Evolutionary conservation across 2,797 vertebrate species (phyloP).

Genomic region (Cichlasoma orientale): DNA sequence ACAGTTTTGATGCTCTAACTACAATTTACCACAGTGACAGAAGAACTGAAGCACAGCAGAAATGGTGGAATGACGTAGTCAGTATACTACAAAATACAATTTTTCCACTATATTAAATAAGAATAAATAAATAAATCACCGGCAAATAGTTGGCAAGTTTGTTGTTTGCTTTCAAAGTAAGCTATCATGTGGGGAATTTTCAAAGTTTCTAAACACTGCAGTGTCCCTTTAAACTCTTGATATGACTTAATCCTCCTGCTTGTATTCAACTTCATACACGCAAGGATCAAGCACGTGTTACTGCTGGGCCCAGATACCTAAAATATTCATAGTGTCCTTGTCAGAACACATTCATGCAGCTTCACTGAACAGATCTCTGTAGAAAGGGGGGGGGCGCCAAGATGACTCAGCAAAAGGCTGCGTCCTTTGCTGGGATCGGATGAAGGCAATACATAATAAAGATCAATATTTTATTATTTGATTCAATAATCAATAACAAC

Average conservation of each 20-base stretch:
- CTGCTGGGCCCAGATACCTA: slow-evolving; percentile 54
- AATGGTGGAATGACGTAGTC: background rate
- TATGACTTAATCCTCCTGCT: slow-evolving; percentile 8
- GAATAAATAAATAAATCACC: background rate
- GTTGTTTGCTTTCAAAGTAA: background rate
- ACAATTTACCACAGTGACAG: background rate
- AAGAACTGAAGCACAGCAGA: background rate
- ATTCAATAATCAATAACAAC: background rate
- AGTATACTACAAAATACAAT: background rate
- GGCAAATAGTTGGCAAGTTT: background rate
- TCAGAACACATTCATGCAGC: slow-evolving; percentile 72
- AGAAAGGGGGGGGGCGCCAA: slow-evolving; percentile 23
- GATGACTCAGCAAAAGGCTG: slow-evolving; percentile 52
- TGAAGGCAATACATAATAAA: background rate
- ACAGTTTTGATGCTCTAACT: background rate
- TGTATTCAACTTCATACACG: slow-evolving; percentile 10
- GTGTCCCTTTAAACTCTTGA: slow-evolving; percentile 8
- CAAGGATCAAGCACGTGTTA: slow-evolving; percentile 41
- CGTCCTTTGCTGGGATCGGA: slow-evolving; percentile 15
- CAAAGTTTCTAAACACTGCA: background rate
- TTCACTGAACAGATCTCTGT: slow-evolving; percentile 59
- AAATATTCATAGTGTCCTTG: slow-evolving; percentile 78
- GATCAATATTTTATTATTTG: background rate
- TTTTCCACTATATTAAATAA: background rate
- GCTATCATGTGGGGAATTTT: background rate